Conservation (phyloP, 2,888 invertebrate species). For the Acronicta alni region DNA sequence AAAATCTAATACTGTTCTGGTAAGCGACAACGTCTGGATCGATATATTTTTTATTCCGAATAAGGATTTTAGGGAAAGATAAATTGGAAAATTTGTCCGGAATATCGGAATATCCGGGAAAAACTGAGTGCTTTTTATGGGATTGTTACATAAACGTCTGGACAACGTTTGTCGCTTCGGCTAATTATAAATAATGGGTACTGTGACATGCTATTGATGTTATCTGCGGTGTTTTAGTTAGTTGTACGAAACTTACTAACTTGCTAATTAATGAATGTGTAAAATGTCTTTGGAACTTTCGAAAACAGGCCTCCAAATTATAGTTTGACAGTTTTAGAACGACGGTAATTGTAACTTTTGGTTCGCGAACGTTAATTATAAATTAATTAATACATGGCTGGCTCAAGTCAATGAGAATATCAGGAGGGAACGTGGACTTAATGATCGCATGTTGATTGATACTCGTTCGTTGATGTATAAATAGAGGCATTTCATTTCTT, state of each 20-base stretch:
- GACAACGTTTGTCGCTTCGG: not conserved
- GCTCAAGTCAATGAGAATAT: not conserved
- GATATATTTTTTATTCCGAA: too few species aligned
- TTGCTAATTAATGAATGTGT: constrained; percentile 16
- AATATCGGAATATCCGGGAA: too few species aligned
- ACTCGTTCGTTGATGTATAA: not conserved
- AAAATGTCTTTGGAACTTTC: not conserved
- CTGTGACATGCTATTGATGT: not conserved
- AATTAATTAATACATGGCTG: not conserved
- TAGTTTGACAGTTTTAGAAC: constrained; percentile 15
- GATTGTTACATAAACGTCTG: too few species aligned
- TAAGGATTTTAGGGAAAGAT: too few species aligned
- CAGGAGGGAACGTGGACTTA: not conserved
- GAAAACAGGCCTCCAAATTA: constrained; percentile 6
- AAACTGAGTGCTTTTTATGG: too few species aligned
- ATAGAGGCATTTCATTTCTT: not conserved
- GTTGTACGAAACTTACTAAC: not conserved
- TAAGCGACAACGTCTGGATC: too few species aligned
- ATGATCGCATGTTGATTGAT: not conserved
- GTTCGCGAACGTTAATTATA: constrained; percentile 5
- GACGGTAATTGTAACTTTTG: constrained; percentile 16
- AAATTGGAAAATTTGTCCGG: too few species aligned
- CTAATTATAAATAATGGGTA: constrained; percentile 6
- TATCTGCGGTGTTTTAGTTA: not conserved
- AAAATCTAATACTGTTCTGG: too few species aligned